Evolutionary conservation across 2,888 invertebrate genomes (phyloP), one percentile per base, ranked within the genome.

Genomic region (Epicampocera succincta): DNA sequence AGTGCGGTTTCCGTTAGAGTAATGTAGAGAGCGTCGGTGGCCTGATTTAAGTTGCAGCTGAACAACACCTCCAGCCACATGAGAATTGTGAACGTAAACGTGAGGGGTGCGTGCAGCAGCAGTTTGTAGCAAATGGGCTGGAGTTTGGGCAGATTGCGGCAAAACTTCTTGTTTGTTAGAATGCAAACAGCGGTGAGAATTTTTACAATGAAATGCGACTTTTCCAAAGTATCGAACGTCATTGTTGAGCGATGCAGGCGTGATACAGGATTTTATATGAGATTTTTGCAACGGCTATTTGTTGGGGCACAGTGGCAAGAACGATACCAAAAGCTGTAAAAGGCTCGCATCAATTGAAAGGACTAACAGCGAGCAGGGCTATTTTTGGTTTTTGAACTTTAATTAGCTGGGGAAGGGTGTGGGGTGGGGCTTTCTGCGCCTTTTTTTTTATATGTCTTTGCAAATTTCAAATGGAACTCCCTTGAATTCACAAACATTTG

Each of bases 31-130:
- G 88, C 85, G 17, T 89, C 86, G 0, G 87, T 86, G 2, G 88
- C 87, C 65, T 89, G 80, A 33, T 87, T 86, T 56, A 90, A 63
- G 66, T 87, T 86, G 19, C 54, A 82, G 6, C 88, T 86, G 0
- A 71, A 77, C 3, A 87, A 56, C 5, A 88, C 87, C 25, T 88
- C 87, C 46, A 86, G 66, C 87, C 87, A 87, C 89, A 89, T 88
- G 2, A 88, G 84, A 0, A 84, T 76, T 3, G 86, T 86, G 15
- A 85, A 84, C 3, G 85, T 78, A 46, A 90, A 86, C 1, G 88
- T 87, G 3, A 85, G 52, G 1, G 86, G 84, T 15, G 85, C 21
- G 12, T 89, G 88, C 9, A 89, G 63, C 1, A 87, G 40, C n/a
- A 84, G 21, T 46, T 74, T 78, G 15, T 29, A 44, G 25, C 29